Conservation (phyloP, 2,888 invertebrate genomes). For the Synanthedon andrenaeformis region DNA sequence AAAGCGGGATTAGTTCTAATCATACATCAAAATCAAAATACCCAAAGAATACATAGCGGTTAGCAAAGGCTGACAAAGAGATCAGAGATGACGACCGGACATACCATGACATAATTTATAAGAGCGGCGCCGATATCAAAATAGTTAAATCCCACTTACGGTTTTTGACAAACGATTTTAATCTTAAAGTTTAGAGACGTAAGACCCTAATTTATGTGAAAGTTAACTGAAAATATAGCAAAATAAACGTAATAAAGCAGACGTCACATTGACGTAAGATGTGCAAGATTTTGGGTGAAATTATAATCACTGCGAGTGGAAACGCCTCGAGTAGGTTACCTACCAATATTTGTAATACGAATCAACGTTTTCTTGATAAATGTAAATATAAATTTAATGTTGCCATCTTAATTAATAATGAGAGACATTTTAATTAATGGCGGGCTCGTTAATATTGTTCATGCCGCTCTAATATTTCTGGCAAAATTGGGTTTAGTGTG, state of each 20-base stretch:
- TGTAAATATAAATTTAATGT: not conserved
- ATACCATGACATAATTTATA: constrained; percentile 61
- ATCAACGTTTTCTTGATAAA: constrained; percentile 4
- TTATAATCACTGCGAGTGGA: constrained; percentile 58
- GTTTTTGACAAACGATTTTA: constrained; percentile 28
- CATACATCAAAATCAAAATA: constrained; percentile 40
- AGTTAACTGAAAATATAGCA: constrained; percentile 34
- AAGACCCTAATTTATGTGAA: constrained; percentile 30
- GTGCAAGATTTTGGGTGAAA: constrained; percentile 60
- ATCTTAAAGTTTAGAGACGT: constrained; percentile 25
- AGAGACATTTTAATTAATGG: not conserved
- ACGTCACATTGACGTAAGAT: constrained; percentile 67
- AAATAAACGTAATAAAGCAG: constrained; percentile 55
- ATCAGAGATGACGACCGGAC: constrained; percentile 55
- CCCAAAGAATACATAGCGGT: constrained; percentile 30
- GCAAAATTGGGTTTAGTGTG: no score
- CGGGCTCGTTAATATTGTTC: not conserved
- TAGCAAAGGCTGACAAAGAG: constrained; percentile 38
- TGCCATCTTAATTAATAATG: constrained; percentile 2
- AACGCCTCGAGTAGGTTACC: constrained; percentile 49
- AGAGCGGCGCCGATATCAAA: constrained; percentile 52
- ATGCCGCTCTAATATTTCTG: not conserved
- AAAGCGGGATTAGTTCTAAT: constrained; percentile 30
- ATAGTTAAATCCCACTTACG: constrained; percentile 37
- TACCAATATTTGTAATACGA: constrained; percentile 25